A percentile compares a stretch with the other conserved stretches of the same genome.
These are phyloP conservation scores for Anticlea derivata DNA, from an alignment of 2,888 invertebrate genomes.

Conservation along the genomic window DNA sequence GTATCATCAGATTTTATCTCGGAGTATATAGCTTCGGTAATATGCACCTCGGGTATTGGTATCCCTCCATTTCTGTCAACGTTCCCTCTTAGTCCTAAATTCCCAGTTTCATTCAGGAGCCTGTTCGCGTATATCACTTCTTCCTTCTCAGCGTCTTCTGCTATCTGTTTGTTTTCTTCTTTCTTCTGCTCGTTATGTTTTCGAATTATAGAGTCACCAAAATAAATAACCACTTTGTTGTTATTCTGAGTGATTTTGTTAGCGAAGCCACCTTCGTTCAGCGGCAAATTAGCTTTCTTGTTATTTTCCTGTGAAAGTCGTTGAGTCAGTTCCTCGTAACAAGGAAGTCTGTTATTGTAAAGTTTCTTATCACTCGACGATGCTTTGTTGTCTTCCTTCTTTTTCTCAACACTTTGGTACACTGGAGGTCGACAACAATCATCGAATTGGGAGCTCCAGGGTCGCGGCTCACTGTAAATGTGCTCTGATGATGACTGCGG, in stretches of 20 bases:
- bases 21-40: slow-evolving; percentile 75
- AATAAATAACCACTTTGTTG: slow-evolving; percentile 89
- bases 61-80: slow-evolving; percentile 66
- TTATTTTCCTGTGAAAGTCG: slow-evolving; percentile 75
- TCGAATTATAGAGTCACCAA: slow-evolving; percentile 86
- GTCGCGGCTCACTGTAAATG: slow-evolving; percentile 73
- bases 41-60: slow-evolving; percentile 57
- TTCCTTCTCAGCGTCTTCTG: slow-evolving; percentile 54
- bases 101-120: slow-evolving; percentile 63
- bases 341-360: slow-evolving; percentile 72
- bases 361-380: slow-evolving; percentile 64
- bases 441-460: slow-evolving; percentile 66
- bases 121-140: slow-evolving; percentile 77
- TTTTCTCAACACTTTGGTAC: slow-evolving; percentile 77
- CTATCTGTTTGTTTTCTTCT: slow-evolving; percentile 60
- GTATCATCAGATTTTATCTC: slow-evolving; percentile 64
- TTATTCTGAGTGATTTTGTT: slow-evolving; percentile 78
- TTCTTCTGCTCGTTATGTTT: slow-evolving; percentile 75
- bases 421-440: slow-evolving; percentile 75
- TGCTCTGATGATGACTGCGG: slow-evolving; percentile 67
- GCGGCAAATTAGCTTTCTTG: slow-evolving; percentile 66
- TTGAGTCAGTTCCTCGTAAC: slow-evolving; percentile 76
- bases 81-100: slow-evolving; percentile 59
- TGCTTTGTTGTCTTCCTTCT: slow-evolving; percentile 59
- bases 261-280: slow-evolving; percentile 59